A percentile compares a stretch with the other conserved stretches of the same genome.
phyloP scores from a whole-genome alignment of 2,797 vertebrate genomes.

The Schizothorax lantsangensis region DNA sequence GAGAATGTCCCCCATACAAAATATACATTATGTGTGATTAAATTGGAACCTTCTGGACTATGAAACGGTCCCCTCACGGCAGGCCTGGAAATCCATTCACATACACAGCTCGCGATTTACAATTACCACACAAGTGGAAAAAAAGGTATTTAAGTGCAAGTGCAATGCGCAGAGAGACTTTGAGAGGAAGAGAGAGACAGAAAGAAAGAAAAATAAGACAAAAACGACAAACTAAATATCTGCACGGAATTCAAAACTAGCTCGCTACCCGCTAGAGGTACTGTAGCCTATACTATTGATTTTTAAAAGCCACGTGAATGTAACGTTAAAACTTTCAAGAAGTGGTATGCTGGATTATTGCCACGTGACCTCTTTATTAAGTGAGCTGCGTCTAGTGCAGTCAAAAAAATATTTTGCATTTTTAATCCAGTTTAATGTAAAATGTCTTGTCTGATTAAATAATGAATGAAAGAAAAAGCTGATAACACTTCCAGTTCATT shows the following conservation, averaged over 20 bases:
- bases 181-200: too few relatives aligned
- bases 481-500: not conserved
- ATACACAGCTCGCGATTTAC: constrained; percentile 4
- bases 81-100: constrained; percentile 58
- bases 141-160: constrained; percentile 49
- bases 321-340: not conserved
- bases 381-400: not conserved
- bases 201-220: not conserved
- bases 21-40: constrained; percentile 60
- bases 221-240: not conserved
- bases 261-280: not conserved
- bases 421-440: constrained; percentile 16
- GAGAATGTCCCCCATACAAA: constrained; percentile 59
- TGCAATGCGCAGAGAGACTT: constrained; percentile 4
- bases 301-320: not conserved
- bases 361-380: not conserved
- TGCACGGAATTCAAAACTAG: not conserved
- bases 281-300: not conserved
- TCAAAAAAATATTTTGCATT: not conserved
- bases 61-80: constrained; percentile 29
- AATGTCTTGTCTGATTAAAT: not conserved
- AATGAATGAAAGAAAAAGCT: not conserved
- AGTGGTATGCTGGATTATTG: not conserved
- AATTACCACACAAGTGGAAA: constrained; percentile 43
- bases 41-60: constrained; percentile 63